Conservation (phyloP, 2,888 invertebrate genomes). For the Vannuccia rotundouncinata region DNA sequence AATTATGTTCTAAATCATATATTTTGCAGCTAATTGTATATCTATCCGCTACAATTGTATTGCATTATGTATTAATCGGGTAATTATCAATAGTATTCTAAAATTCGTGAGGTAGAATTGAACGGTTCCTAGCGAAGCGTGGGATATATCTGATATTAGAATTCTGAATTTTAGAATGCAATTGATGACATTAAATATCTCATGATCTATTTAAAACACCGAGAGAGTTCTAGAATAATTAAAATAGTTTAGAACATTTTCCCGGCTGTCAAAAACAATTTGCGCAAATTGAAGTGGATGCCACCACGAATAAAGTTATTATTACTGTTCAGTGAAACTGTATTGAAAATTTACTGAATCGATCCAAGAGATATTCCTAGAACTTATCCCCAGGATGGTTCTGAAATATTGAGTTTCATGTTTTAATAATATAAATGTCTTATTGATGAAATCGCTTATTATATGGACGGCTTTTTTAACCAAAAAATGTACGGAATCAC, state of each 20-base stretch:
- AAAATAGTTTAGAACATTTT: neutral
- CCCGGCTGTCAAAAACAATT: conserved; percentile 4
- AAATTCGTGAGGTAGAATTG: neutral
- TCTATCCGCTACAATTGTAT: no score
- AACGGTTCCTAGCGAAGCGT: neutral
- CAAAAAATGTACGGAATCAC: neutral
- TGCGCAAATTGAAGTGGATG: conserved; percentile 6
- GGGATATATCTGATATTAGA: neutral
- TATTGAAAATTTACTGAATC: neutral
- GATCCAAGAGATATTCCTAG: neutral
- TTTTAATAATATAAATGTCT: conserved; percentile 3
- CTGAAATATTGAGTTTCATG: neutral
- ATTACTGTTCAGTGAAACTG: neutral
- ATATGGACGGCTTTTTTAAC: neutral
- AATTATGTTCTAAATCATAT: no score
- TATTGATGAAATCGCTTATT: neutral
- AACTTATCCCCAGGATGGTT: conserved; percentile 2
- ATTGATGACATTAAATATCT: conserved; percentile 15
- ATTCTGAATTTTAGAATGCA: neutral
- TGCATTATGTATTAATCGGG: no score
- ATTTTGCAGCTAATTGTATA: no score
- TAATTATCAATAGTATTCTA: neutral
- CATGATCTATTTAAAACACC: conserved; percentile 14
- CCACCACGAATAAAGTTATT: conserved; percentile 4
- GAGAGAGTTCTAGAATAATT: conserved; percentile 7